phyloP scores from a whole-genome alignment of 1,140 invertebrate genomes.

The Drosophila kohkoa region DNA sequence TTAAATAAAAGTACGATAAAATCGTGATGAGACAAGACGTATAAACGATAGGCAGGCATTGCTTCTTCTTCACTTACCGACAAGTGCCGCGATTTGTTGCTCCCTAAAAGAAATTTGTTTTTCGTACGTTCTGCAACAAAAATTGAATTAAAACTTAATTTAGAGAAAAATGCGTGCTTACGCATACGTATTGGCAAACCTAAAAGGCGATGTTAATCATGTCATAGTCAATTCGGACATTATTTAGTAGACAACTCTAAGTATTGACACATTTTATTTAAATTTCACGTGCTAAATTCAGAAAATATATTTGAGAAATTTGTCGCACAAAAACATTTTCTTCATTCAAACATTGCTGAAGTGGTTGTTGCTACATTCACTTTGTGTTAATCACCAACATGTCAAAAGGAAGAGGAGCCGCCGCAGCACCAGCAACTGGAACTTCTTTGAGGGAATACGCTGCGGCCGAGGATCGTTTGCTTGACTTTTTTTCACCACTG shows the following conservation, averaged over 20 bases:
- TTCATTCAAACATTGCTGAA: conserved; percentile 2
- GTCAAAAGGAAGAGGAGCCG: conserved; percentile 46
- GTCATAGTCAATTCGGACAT: conserved; percentile 45
- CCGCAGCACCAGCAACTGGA: conserved; percentile 8
- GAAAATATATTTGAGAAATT: conserved; percentile 40
- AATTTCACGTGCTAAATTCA: conserved; percentile 78
- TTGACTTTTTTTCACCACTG: conserved; percentile 61
- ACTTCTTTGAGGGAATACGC: conserved; percentile 42
- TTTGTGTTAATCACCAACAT: conserved; percentile 36
- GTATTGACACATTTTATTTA: conserved; percentile 47
- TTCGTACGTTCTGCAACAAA: conserved; percentile 28
- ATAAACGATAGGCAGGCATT: conserved; percentile 30
- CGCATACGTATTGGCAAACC: conserved; percentile 18
- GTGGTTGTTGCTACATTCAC: conserved; percentile 11
- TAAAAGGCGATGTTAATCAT: conserved; percentile 30
- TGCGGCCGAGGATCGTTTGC: conserved; percentile 60
- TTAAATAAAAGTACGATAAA: background rate
- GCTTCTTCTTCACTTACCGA: conserved; percentile 55
- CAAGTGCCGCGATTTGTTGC: conserved; percentile 59
- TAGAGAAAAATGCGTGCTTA: conserved; percentile 12
- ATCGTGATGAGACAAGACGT: conserved; percentile 6
- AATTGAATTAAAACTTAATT: conserved; percentile 12
- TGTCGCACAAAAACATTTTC: conserved; percentile 14
- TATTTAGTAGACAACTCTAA: conserved; percentile 46
- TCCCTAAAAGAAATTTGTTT: conserved; percentile 49